These are phyloP conservation scores for Coptodon rendalli DNA, from an alignment of 2,113 vertebrate genomes.

Conservation along the genomic window DNA sequence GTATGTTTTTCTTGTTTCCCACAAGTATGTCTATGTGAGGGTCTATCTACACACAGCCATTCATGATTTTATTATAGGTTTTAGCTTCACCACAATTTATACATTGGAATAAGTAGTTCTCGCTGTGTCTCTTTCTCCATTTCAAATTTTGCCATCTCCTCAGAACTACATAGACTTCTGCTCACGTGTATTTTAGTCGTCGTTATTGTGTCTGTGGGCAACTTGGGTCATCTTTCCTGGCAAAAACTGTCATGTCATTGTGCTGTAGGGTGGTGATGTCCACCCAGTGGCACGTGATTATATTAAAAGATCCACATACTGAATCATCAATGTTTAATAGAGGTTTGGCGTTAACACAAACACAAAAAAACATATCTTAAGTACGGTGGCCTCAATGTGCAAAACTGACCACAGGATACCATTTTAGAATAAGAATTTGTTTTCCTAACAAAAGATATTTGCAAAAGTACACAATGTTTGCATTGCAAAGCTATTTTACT, in stretches of 20 bases:
- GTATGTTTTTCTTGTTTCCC: constrained; percentile 86
- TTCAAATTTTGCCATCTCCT: constrained; percentile 62
- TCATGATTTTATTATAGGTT: constrained; percentile 83
- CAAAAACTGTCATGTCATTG: not conserved
- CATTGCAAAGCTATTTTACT: not conserved
- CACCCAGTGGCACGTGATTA: not conserved
- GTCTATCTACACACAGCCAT: constrained; percentile 76
- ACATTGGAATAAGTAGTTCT: constrained; percentile 32
- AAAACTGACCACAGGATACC: not conserved
- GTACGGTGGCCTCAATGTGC: not conserved
- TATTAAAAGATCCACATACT: not conserved
- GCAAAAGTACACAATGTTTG: not conserved
- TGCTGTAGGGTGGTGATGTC: not conserved
- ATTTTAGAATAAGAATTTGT: not conserved
- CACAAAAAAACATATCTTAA: not conserved
- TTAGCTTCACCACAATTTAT: constrained; percentile 67
- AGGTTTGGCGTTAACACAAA: not conserved
- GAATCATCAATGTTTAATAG: not conserved
- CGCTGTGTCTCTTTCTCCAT: constrained; percentile 60
- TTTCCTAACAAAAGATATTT: not conserved
- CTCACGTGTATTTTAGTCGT: not conserved
- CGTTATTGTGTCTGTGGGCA: constrained; percentile 26
- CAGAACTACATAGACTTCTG: not conserved
- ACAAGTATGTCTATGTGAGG: constrained; percentile 79
- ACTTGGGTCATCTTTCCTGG: not conserved